Evolutionary conservation across 2,888 invertebrate species (phyloP).

Genomic region (Eurytoma adleriae): DNA sequence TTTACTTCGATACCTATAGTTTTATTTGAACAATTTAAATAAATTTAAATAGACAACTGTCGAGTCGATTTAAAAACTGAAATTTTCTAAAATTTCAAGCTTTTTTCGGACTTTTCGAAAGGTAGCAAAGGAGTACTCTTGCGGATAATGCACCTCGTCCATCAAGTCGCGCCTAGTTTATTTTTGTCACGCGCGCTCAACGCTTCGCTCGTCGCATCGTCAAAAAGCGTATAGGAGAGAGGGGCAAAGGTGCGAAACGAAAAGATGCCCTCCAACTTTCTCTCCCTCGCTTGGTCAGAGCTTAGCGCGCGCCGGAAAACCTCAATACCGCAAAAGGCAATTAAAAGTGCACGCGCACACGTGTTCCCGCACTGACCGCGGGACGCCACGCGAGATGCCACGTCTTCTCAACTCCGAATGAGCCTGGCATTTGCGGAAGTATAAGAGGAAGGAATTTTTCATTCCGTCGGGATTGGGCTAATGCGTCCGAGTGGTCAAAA

Average conservation of each 20-base stretch:
- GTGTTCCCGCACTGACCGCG: slow-evolving; percentile 9
- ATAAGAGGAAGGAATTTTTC: slow-evolving; percentile 3
- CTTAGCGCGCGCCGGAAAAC: slow-evolving; percentile 36
- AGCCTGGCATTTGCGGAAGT: not conserved
- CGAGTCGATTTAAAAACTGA: too few relatives aligned
- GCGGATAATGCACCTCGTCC: slow-evolving; percentile 33
- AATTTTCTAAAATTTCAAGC: too few relatives aligned
- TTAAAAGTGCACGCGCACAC: slow-evolving; percentile 39
- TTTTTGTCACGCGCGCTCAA: slow-evolving; percentile 34
- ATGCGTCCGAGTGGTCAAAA: too few relatives aligned
- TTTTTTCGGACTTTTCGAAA: too few relatives aligned
- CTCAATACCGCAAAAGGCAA: slow-evolving; percentile 56
- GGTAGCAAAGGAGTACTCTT: not conserved
- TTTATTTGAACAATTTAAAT: too few relatives aligned
- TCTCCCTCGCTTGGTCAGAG: slow-evolving; percentile 31
- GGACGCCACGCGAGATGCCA: slow-evolving; percentile 20
- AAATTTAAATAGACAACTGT: too few relatives aligned
- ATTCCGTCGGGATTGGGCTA: not conserved
- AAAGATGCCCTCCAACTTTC: slow-evolving; percentile 41
- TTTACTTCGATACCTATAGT: too few relatives aligned
- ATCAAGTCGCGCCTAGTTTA: slow-evolving; percentile 35
- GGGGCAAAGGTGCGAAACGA: not conserved
- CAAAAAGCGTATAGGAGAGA: not conserved
- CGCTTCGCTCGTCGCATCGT: slow-evolving; percentile 25
- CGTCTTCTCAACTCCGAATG: slow-evolving; percentile 31